Base-by-base conservation (phyloP, 2,888 invertebrate species). In the Cylloceria caligata region DNA sequence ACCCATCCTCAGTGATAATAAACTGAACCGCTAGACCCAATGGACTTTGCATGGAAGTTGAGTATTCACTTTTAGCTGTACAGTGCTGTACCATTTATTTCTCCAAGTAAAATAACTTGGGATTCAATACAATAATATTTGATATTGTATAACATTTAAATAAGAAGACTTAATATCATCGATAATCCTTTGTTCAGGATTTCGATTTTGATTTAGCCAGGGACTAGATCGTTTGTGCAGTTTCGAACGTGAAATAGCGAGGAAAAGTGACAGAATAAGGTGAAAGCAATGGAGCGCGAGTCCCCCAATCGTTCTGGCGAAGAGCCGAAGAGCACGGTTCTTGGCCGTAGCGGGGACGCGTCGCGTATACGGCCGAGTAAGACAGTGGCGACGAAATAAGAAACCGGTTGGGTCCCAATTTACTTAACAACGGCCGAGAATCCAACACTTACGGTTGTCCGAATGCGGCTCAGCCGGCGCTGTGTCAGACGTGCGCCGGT, bases 401-500 rank as follows among this genome's bases (percentile, higher is more conserved):
- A 92, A 92, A 92, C 92, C 92, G 92, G 92, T 92, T 92, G 88
- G 80, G 88, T 90, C 89, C 92, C 92, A 92, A 92, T 92, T 92
- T 92, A 92, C 92, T 92, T 92, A 92, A 92, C 92, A 92, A 92
- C 92, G 91, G 87, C 88, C 89, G 92, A 89, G 92, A 92, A 92
- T 92, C 89, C 92, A 92, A 92, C 92, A 92, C 92, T 92, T 92
- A 89, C 90, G 91, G 89, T 88, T 91, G 90, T 90, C 87, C 88
- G 86, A 85, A 85, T 83, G 83, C 83, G 80, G 73, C 73, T 80
- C 57, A 39, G 45, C 34, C 71, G 71, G 57, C 71, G 45, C 73
- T 57, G 68, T 72, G 67, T 75, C 65, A 30, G 60, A 60, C 76
- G 69, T 27, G 64, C 72, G 42, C 30, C 62, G 9, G 30, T 49